These are phyloP conservation scores for Melitaea athalia DNA, from an alignment of 2,888 invertebrate genomes.

Conservation along the genomic window DNA sequence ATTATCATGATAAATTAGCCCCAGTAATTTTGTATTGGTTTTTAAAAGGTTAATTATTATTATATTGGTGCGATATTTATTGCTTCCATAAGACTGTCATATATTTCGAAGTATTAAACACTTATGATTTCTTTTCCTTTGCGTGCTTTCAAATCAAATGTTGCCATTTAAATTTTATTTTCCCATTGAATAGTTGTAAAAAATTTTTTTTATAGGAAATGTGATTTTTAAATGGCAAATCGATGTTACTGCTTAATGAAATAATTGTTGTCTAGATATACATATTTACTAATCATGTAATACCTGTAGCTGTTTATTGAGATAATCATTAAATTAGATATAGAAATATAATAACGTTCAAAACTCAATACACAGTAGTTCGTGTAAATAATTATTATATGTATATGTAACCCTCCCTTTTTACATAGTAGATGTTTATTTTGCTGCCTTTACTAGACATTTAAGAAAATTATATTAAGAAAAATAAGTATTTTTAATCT, in stretches of 20 bases:
- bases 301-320: slow-evolving; percentile 29
- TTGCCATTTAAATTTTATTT: slow-evolving; percentile 39
- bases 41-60: slow-evolving; percentile 5
- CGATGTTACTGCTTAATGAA: slow-evolving; percentile 34
- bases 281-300: slow-evolving; percentile 23
- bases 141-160: slow-evolving; percentile 36
- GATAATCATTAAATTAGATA: slow-evolving; percentile 24
- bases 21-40: slow-evolving; percentile 1
- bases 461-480: slow-evolving; percentile 15
- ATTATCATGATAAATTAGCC: not conserved
- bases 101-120: slow-evolving; percentile 55
- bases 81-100: slow-evolving; percentile 43
- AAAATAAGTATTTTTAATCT: slow-evolving; percentile 22
- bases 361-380: slow-evolving; percentile 26
- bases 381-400: slow-evolving; percentile 28
- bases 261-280: slow-evolving; percentile 22
- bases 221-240: slow-evolving; percentile 47
- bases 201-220: slow-evolving; percentile 42
- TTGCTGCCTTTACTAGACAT: slow-evolving; percentile 33
- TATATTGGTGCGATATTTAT: slow-evolving; percentile 27
- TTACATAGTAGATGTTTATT: slow-evolving; percentile 25
- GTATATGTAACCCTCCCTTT: slow-evolving; percentile 19
- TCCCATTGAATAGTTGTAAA: slow-evolving; percentile 20
- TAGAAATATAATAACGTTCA: slow-evolving; percentile 23
- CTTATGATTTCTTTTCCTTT: slow-evolving; percentile 19